phyloP scores from a whole-genome alignment of 2,888 invertebrate species.

The Phyllotreta striolata region DNA sequence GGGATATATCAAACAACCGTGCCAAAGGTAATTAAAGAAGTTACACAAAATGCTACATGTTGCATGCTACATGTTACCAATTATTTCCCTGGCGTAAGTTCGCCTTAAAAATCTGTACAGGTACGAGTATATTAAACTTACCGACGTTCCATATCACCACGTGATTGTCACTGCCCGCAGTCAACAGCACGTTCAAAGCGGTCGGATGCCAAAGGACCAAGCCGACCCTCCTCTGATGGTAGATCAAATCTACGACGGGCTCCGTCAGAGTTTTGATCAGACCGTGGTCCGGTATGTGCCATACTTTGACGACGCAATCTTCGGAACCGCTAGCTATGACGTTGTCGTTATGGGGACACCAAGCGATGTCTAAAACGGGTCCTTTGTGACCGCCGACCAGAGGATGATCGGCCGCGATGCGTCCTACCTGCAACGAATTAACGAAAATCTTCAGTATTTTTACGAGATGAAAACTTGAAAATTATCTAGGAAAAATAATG shows the following conservation, averaged over 20 bases:
- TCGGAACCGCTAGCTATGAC: conserved; percentile 97
- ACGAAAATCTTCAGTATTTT: neutral
- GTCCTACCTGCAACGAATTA: conserved; percentile 75
- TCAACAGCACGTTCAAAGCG: conserved; percentile 92
- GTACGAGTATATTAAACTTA: no score
- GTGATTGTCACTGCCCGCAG: conserved; percentile 93
- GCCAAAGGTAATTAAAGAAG: no score
- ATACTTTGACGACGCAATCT: conserved; percentile 95
- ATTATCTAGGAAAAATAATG: neutral
- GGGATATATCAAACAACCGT: no score
- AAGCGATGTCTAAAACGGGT: conserved; percentile 94
- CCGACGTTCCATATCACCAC: conserved; percentile 62
- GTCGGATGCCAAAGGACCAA: conserved; percentile 97
- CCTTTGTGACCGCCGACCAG: conserved; percentile 97
- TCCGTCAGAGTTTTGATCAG: conserved; percentile 89
- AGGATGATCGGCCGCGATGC: conserved; percentile 93
- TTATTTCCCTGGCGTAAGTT: no score
- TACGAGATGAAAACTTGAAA: neutral
- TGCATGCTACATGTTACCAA: no score
- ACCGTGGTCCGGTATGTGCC: conserved; percentile 95
- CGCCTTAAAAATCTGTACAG: no score
- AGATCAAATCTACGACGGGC: conserved; percentile 90
- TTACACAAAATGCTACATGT: no score
- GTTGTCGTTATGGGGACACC: conserved; percentile 99
- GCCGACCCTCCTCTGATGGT: conserved; percentile 92